Base-by-base conservation (phyloP, 2,797 vertebrate species). In the Sebastes taczanowskii region DNA sequence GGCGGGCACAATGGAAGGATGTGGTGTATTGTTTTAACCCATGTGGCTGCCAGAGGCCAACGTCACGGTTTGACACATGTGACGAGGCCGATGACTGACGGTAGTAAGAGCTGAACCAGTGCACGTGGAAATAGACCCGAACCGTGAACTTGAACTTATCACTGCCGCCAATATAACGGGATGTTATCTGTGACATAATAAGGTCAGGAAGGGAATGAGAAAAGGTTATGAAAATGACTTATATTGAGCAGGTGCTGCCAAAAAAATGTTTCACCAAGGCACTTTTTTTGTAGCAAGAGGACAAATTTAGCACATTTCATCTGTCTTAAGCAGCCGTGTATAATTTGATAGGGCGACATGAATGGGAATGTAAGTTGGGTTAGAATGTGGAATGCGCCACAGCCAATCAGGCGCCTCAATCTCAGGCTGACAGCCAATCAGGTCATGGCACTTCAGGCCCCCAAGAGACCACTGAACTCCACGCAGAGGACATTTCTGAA, bases 1-100 rank as follows among this genome's bases (percentile, higher is more conserved):
- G 7, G 59, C 16, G 78, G 91, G 91, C 86, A 95, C 94, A 95
- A 95, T 94, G 67, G 92, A 82, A 95, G 94, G 94, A 94, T 95
- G 91, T 89, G 67, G 84, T 20, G 90, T 93, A 93, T 95, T 95
- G 91, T 94, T 94, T 88, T 90, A 91, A 85, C 84, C 79, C 38
- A 27, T 72, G 77, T 81, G 81, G 81, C 83, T 70, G 85, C 80
- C 70, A 29, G 78, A 82, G 78, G 86, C 69, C 29, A 91, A 79
- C 73, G 49, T 83, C 78, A 77, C 2, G 73, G 75, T 72, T 76
- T 79, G 85, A 91, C 88, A 89, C 94, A 92, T 92, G 87, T 85
- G 92, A 88, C 78, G 79, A 82, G 84, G 76, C 69, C 74, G 92
- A 88, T 91, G 92, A 95, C 78, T 81, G 94, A 93, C 30, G 63